phyloP scores from a whole-genome alignment of 2,888 invertebrate genomes.

The Chrysolina oricalcia region DNA sequence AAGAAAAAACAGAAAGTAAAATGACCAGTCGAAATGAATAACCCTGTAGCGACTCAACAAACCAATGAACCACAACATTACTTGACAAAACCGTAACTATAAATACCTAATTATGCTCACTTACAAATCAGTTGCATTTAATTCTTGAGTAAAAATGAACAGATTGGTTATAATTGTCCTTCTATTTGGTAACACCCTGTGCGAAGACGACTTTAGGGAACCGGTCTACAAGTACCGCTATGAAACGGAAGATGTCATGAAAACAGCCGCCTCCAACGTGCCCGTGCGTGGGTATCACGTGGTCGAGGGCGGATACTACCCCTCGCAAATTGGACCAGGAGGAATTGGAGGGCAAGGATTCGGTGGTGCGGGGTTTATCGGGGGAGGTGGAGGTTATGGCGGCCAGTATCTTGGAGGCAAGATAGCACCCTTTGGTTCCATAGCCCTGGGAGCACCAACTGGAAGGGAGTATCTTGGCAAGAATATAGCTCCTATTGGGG shows the following conservation, averaged over 20 bases:
- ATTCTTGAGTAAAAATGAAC: constrained; percentile 19
- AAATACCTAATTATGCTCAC: constrained; percentile 49
- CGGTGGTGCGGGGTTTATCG: constrained; percentile 64
- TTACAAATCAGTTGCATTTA: constrained; percentile 41
- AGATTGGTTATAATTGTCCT: constrained; percentile 27
- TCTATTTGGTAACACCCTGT: constrained; percentile 20
- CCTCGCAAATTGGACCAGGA: constrained; percentile 55
- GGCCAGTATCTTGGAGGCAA: constrained; percentile 19
- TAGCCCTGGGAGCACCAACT: constrained; percentile 1
- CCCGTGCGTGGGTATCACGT: constrained; percentile 75
- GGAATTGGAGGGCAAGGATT: constrained; percentile 47
- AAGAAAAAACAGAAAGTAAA: constrained; percentile 32
- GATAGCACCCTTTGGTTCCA: constrained; percentile 22
- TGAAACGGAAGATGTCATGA: constrained; percentile 69
- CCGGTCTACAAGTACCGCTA: constrained; percentile 68
- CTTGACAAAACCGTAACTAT: constrained; percentile 54
- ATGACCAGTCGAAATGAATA: constrained; percentile 32
- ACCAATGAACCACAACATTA: constrained; percentile 57
- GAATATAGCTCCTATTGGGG: constrained; percentile 16
- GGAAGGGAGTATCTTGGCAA: constrained; percentile 15
- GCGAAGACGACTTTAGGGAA: constrained; percentile 32
- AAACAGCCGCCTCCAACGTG: constrained; percentile 66
- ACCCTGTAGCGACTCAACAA: constrained; percentile 45
- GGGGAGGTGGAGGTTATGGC: constrained; percentile 55
- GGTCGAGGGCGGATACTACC: constrained; percentile 77